Base-by-base conservation (phyloP, 2,797 vertebrate species). In the Corythornis leucogaster region DNA sequence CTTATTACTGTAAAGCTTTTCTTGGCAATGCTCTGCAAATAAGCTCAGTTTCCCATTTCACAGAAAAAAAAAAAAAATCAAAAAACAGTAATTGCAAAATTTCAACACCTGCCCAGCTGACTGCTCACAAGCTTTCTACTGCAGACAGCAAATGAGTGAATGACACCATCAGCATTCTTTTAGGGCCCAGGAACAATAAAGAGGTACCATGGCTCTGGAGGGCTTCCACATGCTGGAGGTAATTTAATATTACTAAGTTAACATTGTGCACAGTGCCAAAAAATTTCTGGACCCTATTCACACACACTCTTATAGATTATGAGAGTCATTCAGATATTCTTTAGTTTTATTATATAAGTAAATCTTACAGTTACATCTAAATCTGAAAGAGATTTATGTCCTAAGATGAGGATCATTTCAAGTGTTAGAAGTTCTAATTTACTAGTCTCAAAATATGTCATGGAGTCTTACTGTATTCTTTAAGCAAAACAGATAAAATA, bases 221-320 rank as follows among this genome's bases (percentile, higher is more conserved):
- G 35, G 15, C 1, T 38, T 5, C 5, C 2, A 0, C 0, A 1
- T 11, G 15, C 18, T 40, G 31, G 12, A 33, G 19, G n/a, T 19
- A 71, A 38, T 9, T 66, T 30, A 58, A 8, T 30, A 40, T 51
- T 11, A 6, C 18, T 69, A 0, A 2, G 31, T 17, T 31, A 40
- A 76, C 21, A 15, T 26, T 21, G 24, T 42, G 17, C 17, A 11
- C 13, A 12, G 31, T 33, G 20, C 12, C 64, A n/a, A 76, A 9
- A 58, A 55, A 33, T 8, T 75, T 9, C 7, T 67, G 12, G 5
- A 8, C 8, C 2, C 2, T 33, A 4, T 14, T 61, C 45, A n/a
- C 2, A n/a, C 5, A 7, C 4, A 0, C 14, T 75, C 3, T 6
- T 31, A 19, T 0, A 57, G 16, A 12, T 6, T 57, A 22, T n/a